Evolutionary conservation across 2,888 invertebrate genomes (phyloP), one percentile per base, ranked within the genome.

Genomic region (Eustalomyia histrio): DNA sequence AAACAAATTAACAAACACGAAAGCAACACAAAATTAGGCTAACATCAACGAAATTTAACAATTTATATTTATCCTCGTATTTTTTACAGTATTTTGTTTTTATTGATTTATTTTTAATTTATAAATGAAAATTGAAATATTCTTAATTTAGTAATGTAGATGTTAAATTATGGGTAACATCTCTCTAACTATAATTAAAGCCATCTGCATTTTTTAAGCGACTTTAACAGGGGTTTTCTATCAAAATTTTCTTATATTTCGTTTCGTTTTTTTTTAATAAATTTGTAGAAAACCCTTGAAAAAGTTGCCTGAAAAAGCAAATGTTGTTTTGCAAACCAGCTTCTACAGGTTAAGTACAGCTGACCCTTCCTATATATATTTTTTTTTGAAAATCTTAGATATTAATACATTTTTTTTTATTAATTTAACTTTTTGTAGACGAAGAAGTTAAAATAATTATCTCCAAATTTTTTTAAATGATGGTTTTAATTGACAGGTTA

Each of bases 321-420:
- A n/a, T n/a, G n/a, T n/a, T n/a, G n/a, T n/a, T n/a, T n/a, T n/a
- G n/a, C 29, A 71, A 71, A 81, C 75, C 21, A 74, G 81, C 78
- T 75, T 50, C 7, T 67, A 78, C 78, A 81, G 80, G 76, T 76
- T 76, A 64, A 17, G 76, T 74, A 69, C 76, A 76, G 69, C 80
- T 74, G 68, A 65, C 14, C 35, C 35, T 16, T 18, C 14, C 5
- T 35, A 43, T n/a, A n/a, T n/a, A n/a, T n/a, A 76, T 53, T 58
- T 21, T 69, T 58, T 33, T 35, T 18, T 5, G 12, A 14, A 24
- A n/a, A 55, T 6, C 14, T 53, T 7, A 21, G 63, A n/a, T 33
- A 50, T 24, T 21, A 14, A 2, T n/a, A 24, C 9, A 14, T 24
- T n/a, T 57, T n/a, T n/a, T 29, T 60, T 10, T 14, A 67, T 64